Base-by-base conservation (phyloP, 2,113 vertebrate genomes). In the Corydoras maculifer region DNA sequence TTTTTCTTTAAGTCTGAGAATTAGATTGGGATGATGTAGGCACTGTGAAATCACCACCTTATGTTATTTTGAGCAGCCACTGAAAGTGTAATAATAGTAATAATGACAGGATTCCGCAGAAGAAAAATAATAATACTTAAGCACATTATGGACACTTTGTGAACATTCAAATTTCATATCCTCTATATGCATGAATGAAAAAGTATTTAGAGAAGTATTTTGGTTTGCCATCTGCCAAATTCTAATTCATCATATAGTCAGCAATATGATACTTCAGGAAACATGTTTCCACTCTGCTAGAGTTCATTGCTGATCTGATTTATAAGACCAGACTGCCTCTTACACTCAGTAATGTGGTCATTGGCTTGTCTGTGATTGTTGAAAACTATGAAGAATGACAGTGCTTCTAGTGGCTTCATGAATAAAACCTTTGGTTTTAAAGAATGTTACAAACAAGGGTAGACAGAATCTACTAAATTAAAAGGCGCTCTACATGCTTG, bases 1-100 rank as follows among this genome's bases (percentile, higher is more conserved):
- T 48, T 15, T 65, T 72, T 30, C 29, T 9, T 35, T 49, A 12
- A 55, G 54, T 57, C 54, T 57, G 13, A 53, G 51, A 68, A 62
- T 68, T 30, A 55, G 32, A 74, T 57, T 55, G 30, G 68, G 58
- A n/a, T 73, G 48, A 60, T 67, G 49, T 61, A 68, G 54, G 3
- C 65, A 68, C 3, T 61, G 31, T 68, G 50, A 68, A 62, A 68
- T 62, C 49, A 30, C 49, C 10, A 61, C 51, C 50, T 54, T 67
- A 35, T 73, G n/a, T 58, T 58, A 58, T 65, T 48, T 9, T 65
- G 32, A 65, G 9, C 14, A 72, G 13, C 6, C 14, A 7, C 10
- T 54, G 49, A 62, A 55, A 60, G 43, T 69, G 18, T 25, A 25
- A 25, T 25, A 25, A 25, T 25, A 2, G 18, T 25, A 60, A 11